Evolutionary conservation across 2,888 invertebrate species (phyloP).

Genomic region (Cyclophora punctaria): DNA sequence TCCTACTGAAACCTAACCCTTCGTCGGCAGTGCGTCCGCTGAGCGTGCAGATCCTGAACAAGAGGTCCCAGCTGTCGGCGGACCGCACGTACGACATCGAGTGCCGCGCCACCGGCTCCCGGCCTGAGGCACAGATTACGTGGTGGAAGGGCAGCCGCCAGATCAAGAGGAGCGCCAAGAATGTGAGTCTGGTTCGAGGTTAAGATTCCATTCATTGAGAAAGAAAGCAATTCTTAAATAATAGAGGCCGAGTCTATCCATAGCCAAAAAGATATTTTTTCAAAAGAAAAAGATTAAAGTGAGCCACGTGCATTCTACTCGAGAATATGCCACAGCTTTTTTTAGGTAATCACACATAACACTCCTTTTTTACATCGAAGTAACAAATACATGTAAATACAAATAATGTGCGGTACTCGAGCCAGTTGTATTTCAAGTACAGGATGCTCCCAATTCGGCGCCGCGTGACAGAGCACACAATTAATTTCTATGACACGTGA

Average conservation of each 20-base stretch:
- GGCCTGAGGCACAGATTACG: constrained; percentile 86
- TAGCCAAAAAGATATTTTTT: too few relatives aligned
- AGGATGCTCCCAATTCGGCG: not conserved
- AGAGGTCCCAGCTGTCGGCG: constrained; percentile 85
- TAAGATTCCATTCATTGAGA: not conserved
- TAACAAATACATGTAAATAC: too few relatives aligned
- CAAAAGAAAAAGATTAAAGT: not conserved
- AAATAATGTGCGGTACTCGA: too few relatives aligned
- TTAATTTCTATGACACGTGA: constrained; percentile 5
- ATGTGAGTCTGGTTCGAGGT: constrained; percentile 74
- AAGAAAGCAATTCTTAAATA: too few relatives aligned
- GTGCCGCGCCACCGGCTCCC: constrained; percentile 87
- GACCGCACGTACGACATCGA: constrained; percentile 89
- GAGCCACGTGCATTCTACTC: not conserved
- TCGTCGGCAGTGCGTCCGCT: constrained; percentile 85
- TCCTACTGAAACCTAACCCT: too few relatives aligned
- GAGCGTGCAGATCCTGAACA: constrained; percentile 86
- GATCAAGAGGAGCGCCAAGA: constrained; percentile 82
- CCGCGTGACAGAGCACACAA: not conserved
- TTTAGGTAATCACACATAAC: too few relatives aligned
- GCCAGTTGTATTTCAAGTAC: too few relatives aligned
- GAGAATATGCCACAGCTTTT: too few relatives aligned
- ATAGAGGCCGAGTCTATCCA: too few relatives aligned
- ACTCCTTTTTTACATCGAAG: too few relatives aligned
- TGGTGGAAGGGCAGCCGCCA: constrained; percentile 91